Conservation (phyloP, 2,888 invertebrate species). For the Reticulitermes lucifugus region DNA sequence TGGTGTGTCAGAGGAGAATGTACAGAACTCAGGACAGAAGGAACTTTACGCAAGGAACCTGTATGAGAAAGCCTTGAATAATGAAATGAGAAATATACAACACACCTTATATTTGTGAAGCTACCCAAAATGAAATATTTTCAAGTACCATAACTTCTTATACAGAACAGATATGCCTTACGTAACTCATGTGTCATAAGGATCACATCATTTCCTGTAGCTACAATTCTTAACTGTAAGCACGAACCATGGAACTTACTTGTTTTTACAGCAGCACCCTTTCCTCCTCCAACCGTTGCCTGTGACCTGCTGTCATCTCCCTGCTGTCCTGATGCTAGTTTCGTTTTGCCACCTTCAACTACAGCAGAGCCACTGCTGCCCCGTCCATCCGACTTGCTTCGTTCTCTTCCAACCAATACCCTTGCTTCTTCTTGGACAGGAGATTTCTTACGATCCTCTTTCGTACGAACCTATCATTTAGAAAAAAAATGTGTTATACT, state of each 20-base stretch:
- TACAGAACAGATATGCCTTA: background rate
- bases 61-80: too few relatives aligned
- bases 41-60: too few relatives aligned
- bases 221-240: background rate
- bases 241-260: conserved; percentile 30
- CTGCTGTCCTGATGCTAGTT: conserved; percentile 28
- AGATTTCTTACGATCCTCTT: conserved; percentile 59
- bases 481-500: background rate
- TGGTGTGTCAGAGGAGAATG: too few relatives aligned
- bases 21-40: too few relatives aligned
- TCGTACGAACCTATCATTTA: conserved; percentile 57
- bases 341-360: conserved; percentile 42
- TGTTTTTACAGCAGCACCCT: conserved; percentile 38
- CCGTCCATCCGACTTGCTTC: conserved; percentile 57
- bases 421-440: conserved; percentile 56
- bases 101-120: too few relatives aligned
- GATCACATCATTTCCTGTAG: background rate
- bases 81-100: too few relatives aligned
- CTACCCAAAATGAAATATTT: too few relatives aligned
- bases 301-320: conserved; percentile 40
- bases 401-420: conserved; percentile 46
- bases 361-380: conserved; percentile 37
- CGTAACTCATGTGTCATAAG: background rate
- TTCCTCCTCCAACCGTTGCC: conserved; percentile 7
- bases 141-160: background rate